phyloP scores from a whole-genome alignment of 1,140 invertebrate species.

The Geopemphigus sp. region DNA sequence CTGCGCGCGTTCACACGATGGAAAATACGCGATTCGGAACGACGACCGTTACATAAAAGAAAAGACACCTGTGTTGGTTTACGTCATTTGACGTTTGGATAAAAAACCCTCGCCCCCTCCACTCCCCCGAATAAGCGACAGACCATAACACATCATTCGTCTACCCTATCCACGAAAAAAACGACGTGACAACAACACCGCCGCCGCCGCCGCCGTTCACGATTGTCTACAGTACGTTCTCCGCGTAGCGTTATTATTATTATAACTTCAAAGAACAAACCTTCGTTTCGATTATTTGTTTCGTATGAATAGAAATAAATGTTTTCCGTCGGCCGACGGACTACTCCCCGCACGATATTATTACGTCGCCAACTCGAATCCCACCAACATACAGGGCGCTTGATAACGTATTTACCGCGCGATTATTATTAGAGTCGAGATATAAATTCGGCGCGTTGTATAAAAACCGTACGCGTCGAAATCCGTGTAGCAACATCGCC shows the following conservation, averaged over 20 bases:
- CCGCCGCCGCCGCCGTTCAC: no score
- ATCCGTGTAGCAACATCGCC: no score
- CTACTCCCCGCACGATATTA: neutral
- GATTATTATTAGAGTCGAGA: no score
- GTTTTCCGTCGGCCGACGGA: neutral
- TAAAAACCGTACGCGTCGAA: no score
- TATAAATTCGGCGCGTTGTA: no score
- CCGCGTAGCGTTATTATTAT: neutral
- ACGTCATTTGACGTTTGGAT: constrained; percentile 25
- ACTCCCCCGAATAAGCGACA: constrained; percentile 11
- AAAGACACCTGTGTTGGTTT: constrained; percentile 38
- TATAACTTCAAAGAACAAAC: constrained; percentile 19
- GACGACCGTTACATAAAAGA: constrained; percentile 8
- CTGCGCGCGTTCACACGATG: no score
- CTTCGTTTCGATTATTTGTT: constrained; percentile 18
- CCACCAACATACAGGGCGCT: neutral
- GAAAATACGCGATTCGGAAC: neutral
- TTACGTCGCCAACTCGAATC: neutral
- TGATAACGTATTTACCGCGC: no score
- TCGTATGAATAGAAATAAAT: neutral
- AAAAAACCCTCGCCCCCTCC: neutral
- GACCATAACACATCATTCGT: constrained; percentile 46
- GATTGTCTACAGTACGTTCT: constrained; percentile 5
- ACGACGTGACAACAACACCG: no score
- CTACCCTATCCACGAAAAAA: neutral